Evolutionary conservation across 2,113 vertebrate genomes (phyloP).

Genomic region (Talpa occidentalis): DNA sequence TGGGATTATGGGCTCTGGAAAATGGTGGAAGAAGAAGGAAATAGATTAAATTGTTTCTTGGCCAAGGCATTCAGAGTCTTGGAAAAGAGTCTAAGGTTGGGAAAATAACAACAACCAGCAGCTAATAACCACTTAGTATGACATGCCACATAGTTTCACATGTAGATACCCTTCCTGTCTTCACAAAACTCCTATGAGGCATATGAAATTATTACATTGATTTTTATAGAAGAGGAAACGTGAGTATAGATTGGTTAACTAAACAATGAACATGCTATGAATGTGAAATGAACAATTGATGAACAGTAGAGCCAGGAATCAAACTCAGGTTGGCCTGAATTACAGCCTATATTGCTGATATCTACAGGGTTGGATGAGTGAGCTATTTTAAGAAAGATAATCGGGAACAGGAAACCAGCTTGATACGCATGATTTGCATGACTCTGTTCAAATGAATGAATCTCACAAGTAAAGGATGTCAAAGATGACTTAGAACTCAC

Average conservation of each 20-base stretch:
- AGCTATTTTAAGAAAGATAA: background rate
- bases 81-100: background rate
- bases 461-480: background rate
- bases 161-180: background rate
- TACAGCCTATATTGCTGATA: background rate
- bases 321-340: background rate
- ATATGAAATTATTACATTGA: background rate
- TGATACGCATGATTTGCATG: background rate
- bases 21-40: background rate
- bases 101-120: background rate
- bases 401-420: background rate
- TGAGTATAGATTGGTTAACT: background rate
- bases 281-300: background rate
- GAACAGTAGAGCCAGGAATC: background rate
- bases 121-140: conserved; percentile 7
- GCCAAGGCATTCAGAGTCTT: conserved; percentile 9
- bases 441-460: background rate
- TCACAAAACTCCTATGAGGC: background rate
- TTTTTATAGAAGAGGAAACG: background rate
- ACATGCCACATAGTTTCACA: background rate
- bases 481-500: background rate
- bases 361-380: background rate
- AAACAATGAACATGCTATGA: background rate
- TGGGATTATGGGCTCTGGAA: conserved; percentile 78
- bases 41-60: conserved; percentile 62